A percentile compares a stretch with the other conserved stretches of the same genome.
phyloP scores from a whole-genome alignment of 1,140 invertebrate genomes.

The Procambarus clarkii region DNA sequence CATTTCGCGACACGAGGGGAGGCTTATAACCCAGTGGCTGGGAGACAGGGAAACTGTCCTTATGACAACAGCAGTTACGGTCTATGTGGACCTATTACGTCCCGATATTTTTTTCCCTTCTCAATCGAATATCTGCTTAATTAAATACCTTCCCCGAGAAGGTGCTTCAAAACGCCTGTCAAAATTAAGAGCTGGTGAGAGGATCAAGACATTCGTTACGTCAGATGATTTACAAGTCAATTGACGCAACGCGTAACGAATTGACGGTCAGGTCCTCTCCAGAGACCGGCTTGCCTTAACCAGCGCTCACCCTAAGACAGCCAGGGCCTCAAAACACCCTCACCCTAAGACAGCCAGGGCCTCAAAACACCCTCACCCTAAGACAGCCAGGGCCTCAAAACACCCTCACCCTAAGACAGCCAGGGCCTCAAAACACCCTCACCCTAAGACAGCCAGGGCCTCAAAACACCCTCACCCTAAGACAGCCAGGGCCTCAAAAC shows the following conservation, averaged over 20 bases:
- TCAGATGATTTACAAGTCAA: constrained; percentile 9
- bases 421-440: too few species aligned
- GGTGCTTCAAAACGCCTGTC: constrained; percentile 14
- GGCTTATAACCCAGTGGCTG: neutral
- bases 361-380: too few species aligned
- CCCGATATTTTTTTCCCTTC: neutral
- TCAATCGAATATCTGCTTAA: constrained; percentile 12
- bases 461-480: too few species aligned
- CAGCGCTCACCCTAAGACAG: too few species aligned
- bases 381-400: too few species aligned
- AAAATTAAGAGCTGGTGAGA: constrained; percentile 27
- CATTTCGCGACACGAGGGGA: constrained; percentile 29
- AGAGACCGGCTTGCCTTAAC: neutral
- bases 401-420: too few species aligned
- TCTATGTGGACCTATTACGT: neutral
- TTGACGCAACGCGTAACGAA: constrained; percentile 37
- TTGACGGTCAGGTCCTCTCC: constrained; percentile 10
- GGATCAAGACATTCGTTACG: constrained; percentile 37
- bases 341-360: too few species aligned
- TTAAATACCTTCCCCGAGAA: constrained; percentile 10
- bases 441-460: too few species aligned
- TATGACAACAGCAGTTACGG: neutral
- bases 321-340: too few species aligned
- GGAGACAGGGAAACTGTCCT: neutral
- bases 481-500: too few species aligned